phyloP scores from a whole-genome alignment of 1,140 invertebrate species.

The Leptopilina clavipes region DNA sequence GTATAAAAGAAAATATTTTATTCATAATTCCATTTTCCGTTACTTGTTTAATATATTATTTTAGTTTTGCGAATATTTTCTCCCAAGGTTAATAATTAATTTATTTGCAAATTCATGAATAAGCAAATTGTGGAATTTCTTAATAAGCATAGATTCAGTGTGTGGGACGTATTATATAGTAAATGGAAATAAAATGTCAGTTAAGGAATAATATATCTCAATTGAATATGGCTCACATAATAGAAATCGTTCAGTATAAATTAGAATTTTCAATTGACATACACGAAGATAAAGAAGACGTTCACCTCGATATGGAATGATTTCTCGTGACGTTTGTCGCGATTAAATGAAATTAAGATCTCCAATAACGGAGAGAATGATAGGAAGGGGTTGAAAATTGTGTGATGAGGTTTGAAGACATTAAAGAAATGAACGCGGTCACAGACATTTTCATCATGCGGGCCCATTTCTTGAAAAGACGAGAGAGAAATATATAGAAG shows the following conservation, averaged over 20 bases:
- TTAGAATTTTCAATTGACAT: constrained; percentile 6
- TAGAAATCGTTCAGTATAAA: background rate
- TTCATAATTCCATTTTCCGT: background rate
- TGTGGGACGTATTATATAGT: background rate
- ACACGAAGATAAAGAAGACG: constrained; percentile 35
- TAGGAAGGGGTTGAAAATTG: background rate
- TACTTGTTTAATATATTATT: background rate
- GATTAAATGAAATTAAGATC: constrained; percentile 55
- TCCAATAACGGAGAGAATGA: constrained; percentile 37
- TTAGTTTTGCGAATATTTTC: background rate
- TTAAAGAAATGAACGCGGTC: constrained; percentile 39
- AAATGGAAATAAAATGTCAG: too few species aligned
- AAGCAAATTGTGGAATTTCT: background rate
- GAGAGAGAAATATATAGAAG: constrained; percentile 53
- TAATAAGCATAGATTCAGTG: background rate
- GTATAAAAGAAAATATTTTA: background rate
- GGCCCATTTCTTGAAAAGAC: constrained; percentile 46
- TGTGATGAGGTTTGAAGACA: constrained; percentile 16
- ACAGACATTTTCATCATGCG: constrained; percentile 47
- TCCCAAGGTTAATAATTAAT: background rate
- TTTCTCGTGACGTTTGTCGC: constrained; percentile 44
- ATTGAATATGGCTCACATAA: background rate
- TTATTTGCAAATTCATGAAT: too few species aligned
- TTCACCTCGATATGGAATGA: constrained; percentile 53
- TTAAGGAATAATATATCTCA: constrained; percentile 20